Evolutionary conservation across 2,888 invertebrate species (phyloP).

Genomic region (Onchidella celtica): DNA sequence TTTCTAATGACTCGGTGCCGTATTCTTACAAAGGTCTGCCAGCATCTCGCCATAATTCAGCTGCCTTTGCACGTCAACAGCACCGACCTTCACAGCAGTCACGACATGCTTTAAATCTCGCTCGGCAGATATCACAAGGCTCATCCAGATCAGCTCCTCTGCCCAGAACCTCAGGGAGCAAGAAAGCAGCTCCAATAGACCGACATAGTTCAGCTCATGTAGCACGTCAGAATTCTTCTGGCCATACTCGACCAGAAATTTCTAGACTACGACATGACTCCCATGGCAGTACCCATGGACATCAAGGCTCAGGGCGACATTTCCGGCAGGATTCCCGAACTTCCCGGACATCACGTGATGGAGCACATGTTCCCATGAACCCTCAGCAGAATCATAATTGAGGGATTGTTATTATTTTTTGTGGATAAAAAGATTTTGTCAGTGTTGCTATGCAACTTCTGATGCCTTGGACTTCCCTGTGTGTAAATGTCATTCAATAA

Average conservation of each 20-base stretch:
- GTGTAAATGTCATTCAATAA: no score
- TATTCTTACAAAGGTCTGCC: background rate
- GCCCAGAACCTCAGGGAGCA: no score
- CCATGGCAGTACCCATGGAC: no score
- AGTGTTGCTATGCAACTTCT: no score
- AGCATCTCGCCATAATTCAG: background rate
- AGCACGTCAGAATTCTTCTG: background rate
- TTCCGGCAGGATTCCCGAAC: background rate
- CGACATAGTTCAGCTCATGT: background rate
- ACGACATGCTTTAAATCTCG: background rate
- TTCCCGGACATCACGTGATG: background rate
- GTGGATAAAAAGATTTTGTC: no score
- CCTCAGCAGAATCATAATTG: no score
- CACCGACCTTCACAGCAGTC: background rate
- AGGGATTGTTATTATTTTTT: no score
- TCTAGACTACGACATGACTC: background rate
- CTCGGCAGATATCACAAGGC: conserved; percentile 1
- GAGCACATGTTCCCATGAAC: background rate
- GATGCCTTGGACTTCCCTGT: no score
- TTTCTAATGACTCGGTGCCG: background rate
- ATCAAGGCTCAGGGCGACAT: background rate
- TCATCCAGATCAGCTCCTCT: no score
- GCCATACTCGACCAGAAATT: background rate
- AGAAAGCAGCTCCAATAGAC: background rate
- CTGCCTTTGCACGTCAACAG: background rate